Evolutionary conservation across 2,888 invertebrate genomes (phyloP), one percentile per base, ranked within the genome.

Genomic region (Acrocyrtus sp.): DNA sequence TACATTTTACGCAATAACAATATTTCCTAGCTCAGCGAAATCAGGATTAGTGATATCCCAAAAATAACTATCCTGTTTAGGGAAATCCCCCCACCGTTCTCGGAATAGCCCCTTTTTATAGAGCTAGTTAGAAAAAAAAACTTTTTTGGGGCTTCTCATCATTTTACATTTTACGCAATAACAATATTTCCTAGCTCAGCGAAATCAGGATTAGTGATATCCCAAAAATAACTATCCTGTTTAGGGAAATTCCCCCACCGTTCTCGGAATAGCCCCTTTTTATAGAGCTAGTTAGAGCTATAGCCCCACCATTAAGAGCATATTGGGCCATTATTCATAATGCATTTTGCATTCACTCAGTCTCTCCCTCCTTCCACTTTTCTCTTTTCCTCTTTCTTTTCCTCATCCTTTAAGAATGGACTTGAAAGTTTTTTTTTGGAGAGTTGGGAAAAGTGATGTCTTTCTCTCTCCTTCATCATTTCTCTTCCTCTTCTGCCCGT

Each of bases 171-270:
- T n/a, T n/a, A n/a, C n/a, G n/a, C n/a, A n/a, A n/a, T n/a, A n/a
- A n/a, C n/a, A n/a, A n/a, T n/a, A n/a, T n/a, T n/a, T n/a, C n/a
- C n/a, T n/a, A 50, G 56, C 41, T 66, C 34, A 66, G 26, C 34
- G 63, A 53, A 63, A 65, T 41, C 57, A 56, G 67, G 57, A 67
- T 58, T 58, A 66, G 47, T 19, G n/a, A 66, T 29, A 21, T 34
- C n/a, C 34, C 17, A n/a, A 2, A 12, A 21, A 15, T 54, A 29
- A 19, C 50, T 26, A 48, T 48, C 3, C 48, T 48, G 5, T 48
- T 6, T 48, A n/a, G n/a, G n/a, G n/a, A n/a, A n/a, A n/a, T n/a
- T n/a, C n/a, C n/a, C n/a, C n/a, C n/a, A n/a, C n/a, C n/a, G n/a
- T 21, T 22, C 48, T 15, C 15, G 6, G 15, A 8, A 48, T 12